A percentile compares a stretch with the other conserved stretches of the same genome.
Conservation (phyloP, 1,140 invertebrate species). For the Ylistrum balloti region DNA sequence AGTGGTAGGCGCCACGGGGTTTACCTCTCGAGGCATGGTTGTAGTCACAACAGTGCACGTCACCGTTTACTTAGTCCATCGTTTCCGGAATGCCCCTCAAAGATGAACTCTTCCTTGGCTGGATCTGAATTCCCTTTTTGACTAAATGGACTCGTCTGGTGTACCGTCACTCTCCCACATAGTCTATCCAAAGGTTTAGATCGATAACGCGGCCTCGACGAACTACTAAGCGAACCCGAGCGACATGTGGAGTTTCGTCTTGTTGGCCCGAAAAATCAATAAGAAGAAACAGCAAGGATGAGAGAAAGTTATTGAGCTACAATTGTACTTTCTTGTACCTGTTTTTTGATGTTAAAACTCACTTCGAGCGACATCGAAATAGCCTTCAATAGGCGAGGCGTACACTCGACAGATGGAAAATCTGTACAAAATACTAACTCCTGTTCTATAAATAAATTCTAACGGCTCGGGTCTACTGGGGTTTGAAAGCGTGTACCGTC, state of each 20-base stretch:
- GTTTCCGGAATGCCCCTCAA: slow-evolving; percentile 20
- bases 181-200: neutral
- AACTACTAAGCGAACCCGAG: slow-evolving; percentile 16
- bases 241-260: slow-evolving; percentile 16
- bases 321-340: neutral
- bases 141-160: slow-evolving; percentile 23
- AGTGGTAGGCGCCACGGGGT: neutral
- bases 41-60: slow-evolving; percentile 16
- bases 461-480: neutral
- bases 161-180: slow-evolving; percentile 24
- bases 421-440: neutral
- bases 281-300: neutral
- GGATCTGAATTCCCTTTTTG: neutral
- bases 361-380: neutral
- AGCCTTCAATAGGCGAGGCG: neutral
- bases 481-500: neutral
- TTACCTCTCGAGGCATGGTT: neutral
- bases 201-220: slow-evolving; percentile 19
- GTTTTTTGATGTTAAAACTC: neutral
- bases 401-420: slow-evolving; percentile 3
- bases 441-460: slow-evolving; percentile 22
- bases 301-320: neutral
- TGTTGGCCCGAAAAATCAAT: neutral
- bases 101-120: neutral
- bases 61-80: neutral